Evolutionary conservation across 2,797 vertebrate species (phyloP).

Genomic region (Fistularia commersonii): DNA sequence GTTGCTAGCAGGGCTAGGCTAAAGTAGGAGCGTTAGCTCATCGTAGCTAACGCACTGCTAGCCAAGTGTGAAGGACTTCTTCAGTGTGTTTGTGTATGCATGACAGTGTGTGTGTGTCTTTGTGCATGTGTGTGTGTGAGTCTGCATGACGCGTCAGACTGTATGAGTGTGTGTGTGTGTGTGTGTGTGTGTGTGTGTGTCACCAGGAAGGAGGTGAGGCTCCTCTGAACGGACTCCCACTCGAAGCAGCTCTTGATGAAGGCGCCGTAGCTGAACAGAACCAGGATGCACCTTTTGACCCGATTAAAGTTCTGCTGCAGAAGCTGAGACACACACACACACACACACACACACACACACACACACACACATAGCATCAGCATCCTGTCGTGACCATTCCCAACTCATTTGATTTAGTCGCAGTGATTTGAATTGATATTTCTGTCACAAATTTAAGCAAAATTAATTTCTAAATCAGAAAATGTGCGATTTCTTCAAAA

Average conservation of each 20-base stretch:
- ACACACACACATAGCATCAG: too few relatives aligned
- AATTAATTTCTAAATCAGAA: too few relatives aligned
- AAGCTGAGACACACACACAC: constrained; percentile 64
- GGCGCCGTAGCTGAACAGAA: constrained; percentile 79
- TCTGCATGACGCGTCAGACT: constrained; percentile 1
- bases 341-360: too few relatives aligned
- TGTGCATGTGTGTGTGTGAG: constrained; percentile 1
- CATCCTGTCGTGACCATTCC: too few relatives aligned
- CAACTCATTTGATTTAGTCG: too few relatives aligned
- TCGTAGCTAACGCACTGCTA: too few relatives aligned
- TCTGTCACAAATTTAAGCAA: too few relatives aligned
- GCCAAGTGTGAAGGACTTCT: not conserved
- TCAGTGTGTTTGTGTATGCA: not conserved
- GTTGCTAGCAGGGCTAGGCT: too few relatives aligned
- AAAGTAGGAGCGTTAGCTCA: too few relatives aligned
- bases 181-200: constrained; percentile 31
- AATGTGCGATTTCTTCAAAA: too few relatives aligned
- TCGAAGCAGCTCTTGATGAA: constrained; percentile 91
- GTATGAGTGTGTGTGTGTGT: constrained; percentile 14
- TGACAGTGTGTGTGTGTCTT: not conserved
- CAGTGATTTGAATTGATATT: too few relatives aligned
- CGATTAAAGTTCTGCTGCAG: constrained; percentile 87
- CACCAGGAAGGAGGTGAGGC: constrained; percentile 87
- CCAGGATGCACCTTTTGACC: constrained; percentile 84
- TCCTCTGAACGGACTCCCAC: constrained; percentile 89